A percentile compares a stretch with the other conserved stretches of the same genome.
These are phyloP conservation scores for Sylvicola cinctus DNA, from an alignment of 2,888 invertebrate species.

Conservation along the genomic window DNA sequence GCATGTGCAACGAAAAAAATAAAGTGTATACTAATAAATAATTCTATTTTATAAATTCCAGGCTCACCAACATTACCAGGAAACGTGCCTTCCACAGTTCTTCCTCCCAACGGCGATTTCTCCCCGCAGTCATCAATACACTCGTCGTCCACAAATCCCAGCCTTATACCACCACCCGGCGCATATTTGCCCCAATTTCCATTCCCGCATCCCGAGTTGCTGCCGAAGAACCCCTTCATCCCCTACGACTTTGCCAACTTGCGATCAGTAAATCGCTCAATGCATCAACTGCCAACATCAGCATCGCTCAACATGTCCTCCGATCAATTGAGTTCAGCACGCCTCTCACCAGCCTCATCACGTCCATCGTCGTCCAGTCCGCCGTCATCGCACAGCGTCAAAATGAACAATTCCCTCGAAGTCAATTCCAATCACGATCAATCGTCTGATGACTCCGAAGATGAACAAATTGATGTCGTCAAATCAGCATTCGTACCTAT, in stretches of 20 bases:
- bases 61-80: conserved; percentile 25
- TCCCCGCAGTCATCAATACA: too few species aligned
- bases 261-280: conserved; percentile 13
- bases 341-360: conserved; percentile 23
- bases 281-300: conserved; percentile 6
- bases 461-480: conserved; percentile 54
- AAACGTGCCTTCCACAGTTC: conserved; percentile 23
- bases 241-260: conserved; percentile 32
- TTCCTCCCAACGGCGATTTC: conserved; percentile 11
- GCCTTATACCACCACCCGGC: conserved; percentile 36
- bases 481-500: conserved; percentile 55
- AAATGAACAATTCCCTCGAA: conserved; percentile 34
- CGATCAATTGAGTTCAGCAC: conserved; percentile 11
- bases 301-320: conserved; percentile 8
- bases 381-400: conserved; percentile 11
- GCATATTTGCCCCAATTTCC: conserved; percentile 34
- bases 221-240: conserved; percentile 32
- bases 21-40: too few species aligned
- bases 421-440: conserved; percentile 36
- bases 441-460: conserved; percentile 39
- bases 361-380: conserved; percentile 23
- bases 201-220: conserved; percentile 31
- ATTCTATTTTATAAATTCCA: conserved; percentile 16
- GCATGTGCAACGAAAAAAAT: too few species aligned
- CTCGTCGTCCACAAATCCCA: too few species aligned